These are phyloP conservation scores for Mechanitis messenoides DNA, from an alignment of 2,888 invertebrate species.

Conservation along the genomic window DNA sequence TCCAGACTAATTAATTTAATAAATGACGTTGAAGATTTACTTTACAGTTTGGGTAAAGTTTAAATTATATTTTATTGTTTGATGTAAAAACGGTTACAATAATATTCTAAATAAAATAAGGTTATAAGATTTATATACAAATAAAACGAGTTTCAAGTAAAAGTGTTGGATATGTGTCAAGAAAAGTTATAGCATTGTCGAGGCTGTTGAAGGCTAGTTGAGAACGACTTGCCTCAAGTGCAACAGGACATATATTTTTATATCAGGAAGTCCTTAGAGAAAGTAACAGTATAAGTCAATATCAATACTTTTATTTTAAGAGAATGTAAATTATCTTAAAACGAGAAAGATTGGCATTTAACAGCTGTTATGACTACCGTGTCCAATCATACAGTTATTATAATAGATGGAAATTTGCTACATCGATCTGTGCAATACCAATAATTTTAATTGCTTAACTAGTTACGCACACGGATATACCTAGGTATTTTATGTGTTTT, in stretches of 20 bases:
- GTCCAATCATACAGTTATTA: conserved; percentile 21
- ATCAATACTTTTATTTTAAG: neutral
- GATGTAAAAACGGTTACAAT: too few species aligned
- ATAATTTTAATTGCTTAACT: conserved; percentile 19
- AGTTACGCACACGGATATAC: conserved; percentile 20
- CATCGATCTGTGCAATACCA: conserved; percentile 16
- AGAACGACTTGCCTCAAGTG: conserved; percentile 23
- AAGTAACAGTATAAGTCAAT: neutral
- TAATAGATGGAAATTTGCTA: conserved; percentile 25
- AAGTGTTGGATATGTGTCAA: conserved; percentile 31
- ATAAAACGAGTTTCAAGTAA: conserved; percentile 21
- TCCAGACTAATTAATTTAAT: conserved; percentile 30
- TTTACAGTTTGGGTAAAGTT: neutral
- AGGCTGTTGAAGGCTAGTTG: conserved; percentile 26
- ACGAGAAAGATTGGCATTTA: conserved; percentile 3
- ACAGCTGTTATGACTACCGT: conserved; percentile 18
- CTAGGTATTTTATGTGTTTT: conserved; percentile 16
- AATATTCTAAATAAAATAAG: too few species aligned
- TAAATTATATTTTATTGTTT: neutral
- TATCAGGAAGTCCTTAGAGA: conserved; percentile 12
- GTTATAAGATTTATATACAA: too few species aligned
- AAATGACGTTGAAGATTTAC: conserved; percentile 16
- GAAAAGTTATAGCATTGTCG: conserved; percentile 28
- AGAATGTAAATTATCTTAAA: neutral
- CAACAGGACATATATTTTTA: conserved; percentile 29